phyloP scores from a whole-genome alignment of 1,140 invertebrate species.

The Limonius californicus region DNA sequence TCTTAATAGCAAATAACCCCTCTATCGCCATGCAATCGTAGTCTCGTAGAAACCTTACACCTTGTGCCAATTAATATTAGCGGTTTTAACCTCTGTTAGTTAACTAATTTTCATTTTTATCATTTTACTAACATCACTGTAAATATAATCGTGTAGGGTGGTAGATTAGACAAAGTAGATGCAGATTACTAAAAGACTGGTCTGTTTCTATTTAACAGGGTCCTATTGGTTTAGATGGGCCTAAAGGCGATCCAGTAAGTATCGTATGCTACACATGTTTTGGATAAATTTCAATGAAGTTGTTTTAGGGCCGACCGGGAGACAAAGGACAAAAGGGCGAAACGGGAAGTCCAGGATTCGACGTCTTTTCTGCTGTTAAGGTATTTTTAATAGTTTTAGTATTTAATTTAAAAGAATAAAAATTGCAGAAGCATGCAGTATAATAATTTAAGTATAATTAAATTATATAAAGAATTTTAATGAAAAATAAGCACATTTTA shows the following conservation, averaged over 20 bases:
- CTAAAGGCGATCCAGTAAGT: conserved; percentile 89
- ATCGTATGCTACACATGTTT: not conserved
- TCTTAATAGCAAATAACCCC: too few species aligned
- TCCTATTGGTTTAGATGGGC: conserved; percentile 88
- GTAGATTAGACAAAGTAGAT: too few species aligned
- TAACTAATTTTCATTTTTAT: not conserved
- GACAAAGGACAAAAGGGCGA: conserved; percentile 86
- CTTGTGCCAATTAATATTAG: conserved; percentile 7
- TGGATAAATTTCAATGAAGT: not conserved
- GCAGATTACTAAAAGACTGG: conserved; percentile 9
- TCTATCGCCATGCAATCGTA: too few species aligned
- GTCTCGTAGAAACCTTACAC: not conserved
- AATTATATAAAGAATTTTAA: not conserved
- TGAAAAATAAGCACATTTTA: too few species aligned
- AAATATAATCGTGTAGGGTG: not conserved
- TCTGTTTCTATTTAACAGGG: conserved; percentile 65
- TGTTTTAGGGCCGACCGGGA: conserved; percentile 74
- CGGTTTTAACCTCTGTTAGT: not conserved
- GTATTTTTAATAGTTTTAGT: conserved; percentile 50
- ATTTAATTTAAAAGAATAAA: conserved; percentile 13
- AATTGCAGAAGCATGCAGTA: too few species aligned
- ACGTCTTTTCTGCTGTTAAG: conserved; percentile 87
- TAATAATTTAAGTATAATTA: not conserved
- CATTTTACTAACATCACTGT: not conserved
- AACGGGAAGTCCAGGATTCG: conserved; percentile 79